Evolutionary conservation across 2,888 invertebrate genomes (phyloP).

Genomic region (Drosophila prolongata): DNA sequence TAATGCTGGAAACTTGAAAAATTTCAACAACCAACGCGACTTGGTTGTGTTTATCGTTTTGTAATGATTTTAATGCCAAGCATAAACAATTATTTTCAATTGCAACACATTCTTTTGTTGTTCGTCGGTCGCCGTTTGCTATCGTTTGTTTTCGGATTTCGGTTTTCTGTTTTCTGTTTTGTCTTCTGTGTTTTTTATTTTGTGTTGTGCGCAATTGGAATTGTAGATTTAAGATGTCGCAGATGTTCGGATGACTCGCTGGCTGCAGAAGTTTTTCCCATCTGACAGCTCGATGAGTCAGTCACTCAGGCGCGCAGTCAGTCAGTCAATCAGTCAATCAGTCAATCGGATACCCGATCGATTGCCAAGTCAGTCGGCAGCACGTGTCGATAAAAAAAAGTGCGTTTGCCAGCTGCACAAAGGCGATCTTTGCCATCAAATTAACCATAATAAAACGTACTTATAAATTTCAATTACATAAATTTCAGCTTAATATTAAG

Average conservation of each 20-base stretch:
- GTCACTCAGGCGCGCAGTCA: slow-evolving; percentile 40
- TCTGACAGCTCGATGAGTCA: slow-evolving; percentile 40
- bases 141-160: slow-evolving; percentile 29
- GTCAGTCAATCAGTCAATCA: slow-evolving; percentile 40
- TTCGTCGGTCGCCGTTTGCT: slow-evolving; percentile 63
- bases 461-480: too few species aligned
- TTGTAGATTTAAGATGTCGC: slow-evolving; percentile 67
- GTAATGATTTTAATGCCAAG: slow-evolving; percentile 77
- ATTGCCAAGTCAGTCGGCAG: slow-evolving; percentile 17
- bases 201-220: slow-evolving; percentile 56
- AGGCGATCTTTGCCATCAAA: background rate
- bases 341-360: slow-evolving; percentile 43
- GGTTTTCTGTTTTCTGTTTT: slow-evolving; percentile 27
- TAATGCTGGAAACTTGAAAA: slow-evolving; percentile 74
- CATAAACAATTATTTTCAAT: slow-evolving; percentile 78
- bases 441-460: too few species aligned
- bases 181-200: slow-evolving; percentile 17
- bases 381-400: slow-evolving; percentile 20
- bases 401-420: slow-evolving; percentile 2
- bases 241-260: slow-evolving; percentile 51
- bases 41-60: slow-evolving; percentile 60
- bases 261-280: slow-evolving; percentile 9
- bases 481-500: too few species aligned
- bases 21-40: slow-evolving; percentile 38
- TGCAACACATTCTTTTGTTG: slow-evolving; percentile 77